Base-by-base conservation (phyloP, 1,140 invertebrate species). In the Lepidurus arcticus region DNA sequence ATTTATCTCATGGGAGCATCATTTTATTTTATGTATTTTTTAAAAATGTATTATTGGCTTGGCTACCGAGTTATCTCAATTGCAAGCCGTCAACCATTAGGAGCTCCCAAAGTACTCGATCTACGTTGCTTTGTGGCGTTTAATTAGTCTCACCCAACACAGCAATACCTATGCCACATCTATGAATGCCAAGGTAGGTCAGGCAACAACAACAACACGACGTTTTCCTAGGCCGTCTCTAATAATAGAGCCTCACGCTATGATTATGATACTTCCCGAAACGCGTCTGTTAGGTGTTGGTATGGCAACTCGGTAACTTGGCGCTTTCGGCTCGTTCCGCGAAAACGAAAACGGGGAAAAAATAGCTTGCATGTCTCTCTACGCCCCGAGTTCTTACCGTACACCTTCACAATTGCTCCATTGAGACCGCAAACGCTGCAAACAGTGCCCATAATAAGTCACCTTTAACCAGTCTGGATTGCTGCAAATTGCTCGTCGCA, bases 241-340 rank as follows among this genome's bases (percentile, higher is more conserved):
- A 65, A 16, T 65, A 65, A 65, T 21, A 34, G 13, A 65, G 53
- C 21, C 16, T n/a, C 53, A 65, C 53, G 53, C 53, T 65, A 65
- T 7, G 7, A 13, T 16, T 65, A 65, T 7, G 7, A 13, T 16
- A 13, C 16, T 65, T 1, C 53, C 53, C 34, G 34, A 34, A 21
- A 65, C 53, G 53, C 53, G 16, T 65, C 16, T 65, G 53, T 65
- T 65, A 21, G 8, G 53, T 65, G 53, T 65, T 65, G 53, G 53
- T 65, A 65, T 65, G 53, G 53, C 13, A 65, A 65, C 47, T 65
- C 21, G 13, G 10, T 65, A 65, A 65, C 21, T 34, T 34, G 34
- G 34, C 34, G 34, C 34, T 34, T 34, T 34, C 0, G 34, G 34
- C 34, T 65, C 53, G 21, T 21, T n/a, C 53, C n/a, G 16, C 13